Evolutionary conservation across 2,113 vertebrate species (phyloP).

Genomic region (Anolis sagrei): DNA sequence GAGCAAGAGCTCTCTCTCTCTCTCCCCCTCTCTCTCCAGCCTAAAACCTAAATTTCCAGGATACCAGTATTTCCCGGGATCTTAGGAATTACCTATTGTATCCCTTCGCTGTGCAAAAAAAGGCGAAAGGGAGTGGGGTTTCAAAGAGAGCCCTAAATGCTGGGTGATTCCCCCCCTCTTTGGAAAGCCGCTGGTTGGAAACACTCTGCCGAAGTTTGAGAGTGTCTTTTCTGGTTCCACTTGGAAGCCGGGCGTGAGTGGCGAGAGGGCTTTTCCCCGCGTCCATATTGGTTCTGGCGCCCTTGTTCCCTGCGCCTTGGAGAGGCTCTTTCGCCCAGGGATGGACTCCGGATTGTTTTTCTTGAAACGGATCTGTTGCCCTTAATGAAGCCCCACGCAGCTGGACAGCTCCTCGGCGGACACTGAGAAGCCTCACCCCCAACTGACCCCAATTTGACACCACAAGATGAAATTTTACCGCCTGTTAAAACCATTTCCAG

Average conservation of each 20-base stretch:
- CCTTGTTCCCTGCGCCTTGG: slow-evolving; percentile 89
- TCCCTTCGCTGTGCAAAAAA: slow-evolving; percentile 57
- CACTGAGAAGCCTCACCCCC: slow-evolving; percentile 98
- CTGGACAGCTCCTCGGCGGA: slow-evolving; percentile 96
- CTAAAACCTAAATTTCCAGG: background rate
- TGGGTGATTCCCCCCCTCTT: slow-evolving; percentile 73
- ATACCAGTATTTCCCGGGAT: slow-evolving; percentile 56
- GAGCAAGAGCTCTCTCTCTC: background rate
- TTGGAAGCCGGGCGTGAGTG: slow-evolving; percentile 76
- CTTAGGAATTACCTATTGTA: slow-evolving; percentile 74
- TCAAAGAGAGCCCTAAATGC: slow-evolving; percentile 59
- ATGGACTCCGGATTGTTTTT: slow-evolving; percentile 95
- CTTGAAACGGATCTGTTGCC: slow-evolving; percentile 94
- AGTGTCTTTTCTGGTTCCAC: slow-evolving; percentile 63
- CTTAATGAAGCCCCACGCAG: slow-evolving; percentile 97
- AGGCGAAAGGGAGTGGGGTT: background rate
- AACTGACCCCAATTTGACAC: slow-evolving; percentile 99
- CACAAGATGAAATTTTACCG: slow-evolving; percentile 97
- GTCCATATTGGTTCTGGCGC: slow-evolving; percentile 81
- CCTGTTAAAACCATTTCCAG: slow-evolving; percentile 95
- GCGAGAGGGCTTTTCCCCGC: slow-evolving; percentile 62
- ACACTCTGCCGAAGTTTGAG: slow-evolving; percentile 77
- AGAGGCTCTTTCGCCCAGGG: slow-evolving; percentile 88
- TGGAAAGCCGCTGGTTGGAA: slow-evolving; percentile 78
- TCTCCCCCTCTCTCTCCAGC: background rate